Evolutionary conservation across 2,888 invertebrate species (phyloP), one percentile per base, ranked within the genome.

Genomic region (Drosophila anomalata): DNA sequence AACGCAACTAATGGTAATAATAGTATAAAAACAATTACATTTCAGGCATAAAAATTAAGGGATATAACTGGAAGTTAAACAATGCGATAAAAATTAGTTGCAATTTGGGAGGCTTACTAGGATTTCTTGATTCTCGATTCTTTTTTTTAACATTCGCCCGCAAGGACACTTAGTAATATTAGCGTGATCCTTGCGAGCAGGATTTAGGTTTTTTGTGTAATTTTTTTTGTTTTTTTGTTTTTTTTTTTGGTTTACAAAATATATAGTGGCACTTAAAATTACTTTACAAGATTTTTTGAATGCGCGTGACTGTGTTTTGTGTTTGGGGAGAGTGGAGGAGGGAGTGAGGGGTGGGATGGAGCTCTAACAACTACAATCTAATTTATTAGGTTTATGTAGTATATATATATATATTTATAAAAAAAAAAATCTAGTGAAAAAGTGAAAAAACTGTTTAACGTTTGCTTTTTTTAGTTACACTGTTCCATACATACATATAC

Each of bases 151-250:
- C 42, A 48, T 39, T 59, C 53, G 57, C 65, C 59, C 78, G 57
- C 70, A 82, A 71, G 67, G 67, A 73, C 77, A 83, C 84, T 86
- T 76, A 74, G 72, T 81, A 70, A 79, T 86, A 83, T 76, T 83
- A 63, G 70, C 80, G 71, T 81, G 76, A 70, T 41, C 55, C 60
- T 61, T 69, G 73, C 68, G 79, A 75, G 47, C 48, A 17, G 29
- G 8, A 26, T 54, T 39, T 41, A 6, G 9, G 22, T 3, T 26
- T 42, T 53, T 53, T 26, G 41, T 20, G 4, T 14, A 24, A 14
- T 53, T 11, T 44, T 33, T 36, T 54, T 39, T 33, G 20, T 20
- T 24, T 61, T 59, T 39, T 29, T 14, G 14, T 14, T 6, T n/a
- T 14, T 14, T 44, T n/a, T 39, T 17, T 52, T 52, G 48, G 55